Evolutionary conservation across 2,113 vertebrate genomes (phyloP), one percentile per base, ranked within the genome.

Genomic region (Maccullochella peelii): DNA sequence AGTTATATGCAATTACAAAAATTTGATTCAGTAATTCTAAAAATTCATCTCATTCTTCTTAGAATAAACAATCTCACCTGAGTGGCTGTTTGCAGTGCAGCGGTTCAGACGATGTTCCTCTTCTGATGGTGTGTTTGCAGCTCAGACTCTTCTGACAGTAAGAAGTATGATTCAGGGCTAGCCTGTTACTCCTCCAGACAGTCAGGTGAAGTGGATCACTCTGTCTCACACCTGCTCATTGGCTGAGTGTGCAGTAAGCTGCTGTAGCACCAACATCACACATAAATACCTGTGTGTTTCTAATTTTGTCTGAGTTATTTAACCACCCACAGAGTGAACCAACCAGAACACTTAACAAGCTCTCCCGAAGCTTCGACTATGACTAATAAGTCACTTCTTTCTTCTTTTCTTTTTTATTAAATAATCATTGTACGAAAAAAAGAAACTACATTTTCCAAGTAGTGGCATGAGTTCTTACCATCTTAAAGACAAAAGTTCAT

Each of bases 341-440:
- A 76, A 73, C 49, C 58, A 69, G 85, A 84, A 77, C 58, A 36
- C 30, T 16, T 36, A 73, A 58, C 1, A 1, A 81, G 27, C 25
- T 76, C 54, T 87, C 79, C 71, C 0, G 58, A 81, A 79, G 66
- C 47, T 90, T 87, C 49, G 1, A 67, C 23, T 11, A 25, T 23
- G 52, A 77, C 75, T 70, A 15, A 58, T 58, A 33, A 33, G 33
- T 33, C 33, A 33, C 33, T 33, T 33, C 18, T 52, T 6, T 74
- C 1, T 0, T 80, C 27, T 61, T 50, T 61, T 70, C 8, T 67
- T 65, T 87, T 90, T 93, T 89, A 92, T 95, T 94, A 94, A 95
- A 94, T 93, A 91, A 88, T 91, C 77, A 92, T 86, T 55, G 82
- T 88, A 86, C 14, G 79, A 90, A 91, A 90, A 82, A 79, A 30